These are phyloP conservation scores for Prionailurus bengalensis DNA, from an alignment of 2,113 vertebrate species.

Conservation along the genomic window DNA sequence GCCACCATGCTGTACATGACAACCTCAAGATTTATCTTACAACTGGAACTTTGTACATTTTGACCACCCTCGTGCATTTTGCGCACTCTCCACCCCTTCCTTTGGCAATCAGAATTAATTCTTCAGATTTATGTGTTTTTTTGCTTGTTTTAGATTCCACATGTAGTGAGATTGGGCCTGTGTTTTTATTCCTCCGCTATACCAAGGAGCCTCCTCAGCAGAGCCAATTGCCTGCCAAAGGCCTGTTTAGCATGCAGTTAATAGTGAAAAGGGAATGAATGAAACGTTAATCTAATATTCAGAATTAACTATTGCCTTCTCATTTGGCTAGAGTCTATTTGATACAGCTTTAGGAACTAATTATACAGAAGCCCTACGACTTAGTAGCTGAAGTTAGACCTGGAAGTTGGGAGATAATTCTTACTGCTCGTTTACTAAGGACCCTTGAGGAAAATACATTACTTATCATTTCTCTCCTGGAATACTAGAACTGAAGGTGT, in stretches of 20 bases:
- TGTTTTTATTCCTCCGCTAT: not conserved
- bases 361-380: not conserved
- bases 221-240: not conserved
- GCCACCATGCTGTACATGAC: not conserved
- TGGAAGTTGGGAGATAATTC: slow-evolving; percentile 35
- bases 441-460: not conserved
- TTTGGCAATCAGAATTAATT: not conserved
- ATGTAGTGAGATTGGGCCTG: not conserved
- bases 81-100: not conserved
- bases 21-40: not conserved
- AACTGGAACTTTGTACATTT: not conserved
- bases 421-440: slow-evolving; percentile 35
- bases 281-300: slow-evolving; percentile 19
- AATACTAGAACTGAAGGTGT: not conserved
- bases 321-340: slow-evolving; percentile 41
- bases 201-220: not conserved
- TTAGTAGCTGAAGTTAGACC: not conserved
- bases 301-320: slow-evolving; percentile 15
- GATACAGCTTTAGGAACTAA: slow-evolving; percentile 49
- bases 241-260: not conserved
- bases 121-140: not conserved
- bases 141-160: not conserved
- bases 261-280: not conserved
- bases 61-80: not conserved
- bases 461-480: not conserved